Conservation (phyloP, 2,797 vertebrate species). For the Eulemur albifrons region DNA sequence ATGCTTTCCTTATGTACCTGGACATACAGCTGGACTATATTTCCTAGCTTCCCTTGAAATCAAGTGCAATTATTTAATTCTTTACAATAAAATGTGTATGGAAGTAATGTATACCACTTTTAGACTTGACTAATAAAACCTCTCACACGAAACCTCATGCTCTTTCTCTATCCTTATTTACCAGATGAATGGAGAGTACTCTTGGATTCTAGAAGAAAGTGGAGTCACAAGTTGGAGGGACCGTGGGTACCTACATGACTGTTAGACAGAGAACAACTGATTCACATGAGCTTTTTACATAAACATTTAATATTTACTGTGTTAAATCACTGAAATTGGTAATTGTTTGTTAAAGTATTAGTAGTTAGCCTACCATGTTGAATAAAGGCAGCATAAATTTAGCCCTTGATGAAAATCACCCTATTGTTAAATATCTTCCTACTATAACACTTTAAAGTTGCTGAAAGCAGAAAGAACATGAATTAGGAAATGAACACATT, state of each 20-base stretch:
- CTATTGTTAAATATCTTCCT: neutral
- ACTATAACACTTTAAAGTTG: neutral
- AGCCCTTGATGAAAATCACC: neutral
- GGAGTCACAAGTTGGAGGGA: neutral
- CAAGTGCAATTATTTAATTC: neutral
- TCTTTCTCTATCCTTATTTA: neutral
- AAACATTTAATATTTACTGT: neutral
- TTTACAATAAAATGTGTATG: neutral
- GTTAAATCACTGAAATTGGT: neutral
- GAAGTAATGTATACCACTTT: neutral
- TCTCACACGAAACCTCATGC: neutral
- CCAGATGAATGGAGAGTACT: neutral
- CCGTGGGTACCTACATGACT: neutral
- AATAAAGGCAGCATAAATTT: neutral
- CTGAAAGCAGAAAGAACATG: neutral
- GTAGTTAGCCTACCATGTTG: neutral
- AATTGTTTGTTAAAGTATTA: neutral
- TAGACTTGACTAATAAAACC: neutral
- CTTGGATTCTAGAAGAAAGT: neutral
- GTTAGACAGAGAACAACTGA: neutral
- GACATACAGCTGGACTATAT: neutral
- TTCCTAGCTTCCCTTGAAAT: neutral
- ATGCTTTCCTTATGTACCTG: neutral
- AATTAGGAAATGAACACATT: constrained; percentile 15
- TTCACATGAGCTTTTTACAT: neutral